Evolutionary conservation across 35 echinoderm and acorn worm genomes (phyloP), one percentile per base, ranked within the genome.

Genomic region (Ophiothrix spiculata): DNA sequence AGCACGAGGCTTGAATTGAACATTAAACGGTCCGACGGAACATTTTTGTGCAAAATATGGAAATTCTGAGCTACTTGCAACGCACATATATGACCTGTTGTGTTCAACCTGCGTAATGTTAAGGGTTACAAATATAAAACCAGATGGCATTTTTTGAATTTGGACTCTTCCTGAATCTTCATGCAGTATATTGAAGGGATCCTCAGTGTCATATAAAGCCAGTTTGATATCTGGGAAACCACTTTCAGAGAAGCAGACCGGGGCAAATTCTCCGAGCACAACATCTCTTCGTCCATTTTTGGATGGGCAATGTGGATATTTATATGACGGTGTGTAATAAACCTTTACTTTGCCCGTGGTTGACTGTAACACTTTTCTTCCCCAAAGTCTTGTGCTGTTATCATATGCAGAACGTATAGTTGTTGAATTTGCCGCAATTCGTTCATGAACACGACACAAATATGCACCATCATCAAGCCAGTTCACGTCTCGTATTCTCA

Each of bases 291-390:
- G 36, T 17, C 36, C 35, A 11, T 42, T 74, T 49, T 39, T 38
- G 23, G 45, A 60, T 25, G 88, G 88, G 38, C 88, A 90, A n/a
- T 90, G 41, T 15, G 88, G 88, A 32, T 90, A 90, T 39, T 82
- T 76, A 21, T 76, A 33, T 36, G 78, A n/a, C 1, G 88, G 88
- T 21, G 75, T 64, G 31, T 90, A 90, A 74, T 90, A 89, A 2
- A 90, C 88, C 17, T 39, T 90, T 1, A 90, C 88, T 19, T 14
- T 39, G 1, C 80, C 42, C 1, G 36, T 39, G n/a, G 40, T 73
- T 1, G 88, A 90, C 25, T 90, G 37, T 13, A 41, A 45, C 4
- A 77, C 38, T 13, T 76, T 38, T n/a, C 23, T 41, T 36, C 74
- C 74, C 4, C 77, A 38, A 19, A 75, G 32, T 31, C 56, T 82